Base-by-base conservation (phyloP, 2,888 invertebrate genomes). In the Coelinius sp. region DNA sequence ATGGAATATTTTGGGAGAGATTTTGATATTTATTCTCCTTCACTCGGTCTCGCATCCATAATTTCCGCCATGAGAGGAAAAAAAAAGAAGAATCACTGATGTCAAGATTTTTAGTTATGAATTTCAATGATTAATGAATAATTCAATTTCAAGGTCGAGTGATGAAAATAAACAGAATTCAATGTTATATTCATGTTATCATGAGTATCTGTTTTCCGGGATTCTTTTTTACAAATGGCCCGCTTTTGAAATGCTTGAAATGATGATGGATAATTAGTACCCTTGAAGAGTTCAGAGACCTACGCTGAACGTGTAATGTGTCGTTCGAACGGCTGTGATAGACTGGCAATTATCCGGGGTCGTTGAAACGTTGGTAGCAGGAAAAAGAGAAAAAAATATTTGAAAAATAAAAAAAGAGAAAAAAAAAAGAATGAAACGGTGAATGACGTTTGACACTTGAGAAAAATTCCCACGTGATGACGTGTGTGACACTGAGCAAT, bases 241-340 rank as follows among this genome's bases (percentile, higher is more conserved):
- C 41, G 22, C 35, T 46, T 66, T 66, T 49, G 35, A 49, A 66
- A 66, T 66, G 20, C n/a, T n/a, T 64, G 64, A 46, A 24, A 41
- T 38, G 35, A 41, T 38, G 35, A 22, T 25, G 46, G 46, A 73
- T 77, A 77, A 77, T 77, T 77, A 74, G 75, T 77, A 73, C 69
- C 75, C 73, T 73, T 75, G 75, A 75, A 73, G 75, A 77, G 77
- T 77, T 77, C 77, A 77, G 70, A 70, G 75, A 77, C 77, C 77
- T 70, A 4, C 70, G 17, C 44, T 22, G 63, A 41, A 68, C 71
- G 69, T 75, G 44, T 71, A 56, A 59, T 59, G 31, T 63, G 72
- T 72, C 64, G 52, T 72, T 63, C 63, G 41, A 35, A 31, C 38
- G 41, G 63, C 46, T 44, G 64, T 64, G 72, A 68, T 72, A 72